Base-by-base conservation (phyloP, 2,113 vertebrate species). In the Mola mola region DNA sequence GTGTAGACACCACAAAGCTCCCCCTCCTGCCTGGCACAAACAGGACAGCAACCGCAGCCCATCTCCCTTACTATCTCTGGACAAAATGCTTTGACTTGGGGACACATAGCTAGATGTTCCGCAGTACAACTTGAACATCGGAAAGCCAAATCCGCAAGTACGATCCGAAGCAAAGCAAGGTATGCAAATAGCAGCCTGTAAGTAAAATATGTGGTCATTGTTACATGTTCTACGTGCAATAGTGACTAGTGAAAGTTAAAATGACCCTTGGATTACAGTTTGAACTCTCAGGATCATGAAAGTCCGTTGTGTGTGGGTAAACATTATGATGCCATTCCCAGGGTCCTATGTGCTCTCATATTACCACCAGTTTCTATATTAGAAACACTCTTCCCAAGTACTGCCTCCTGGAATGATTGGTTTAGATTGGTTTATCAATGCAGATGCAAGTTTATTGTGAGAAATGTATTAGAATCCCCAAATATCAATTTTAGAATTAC, bases 1-100 rank as follows among this genome's bases (percentile, higher is more conserved):
- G 93, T 93, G 87, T 97, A 96, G 25, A 96, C 95, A 21, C 95
- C 95, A 63, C 96, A 96, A 1, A 86, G 76, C 72, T 96, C 93
- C 34, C 93, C 92, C 66, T 92, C 89, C 70, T 81, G 66, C 52
- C 90, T 78, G 48, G 93, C 93, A 67, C 94, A 95, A 62, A 93
- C 90, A 1, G 94, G 94, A 38, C 93, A 94, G 90, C 95, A 97
- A 72, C 95, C 95, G 29, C 95, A 95, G 77, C 93, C 93, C 3
- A 93, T 92, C 79, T 95, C 94, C 33, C 94, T 82, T 60, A 94
- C 93, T 33, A 96, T 89, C 82, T 96, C 94, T 0, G 65, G 28
- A 79, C 95, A 96, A 8, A 64, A 48, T 20, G 69, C 46, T 12
- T 77, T 71, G 22, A 90, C 80, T 51, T 78, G 74, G 9, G 80